A percentile compares a stretch with the other conserved stretches of the same genome.
phyloP scores from a whole-genome alignment of 30 jellyfish, hydroid and myxozoan species.

The Hydra vulgaris region DNA sequence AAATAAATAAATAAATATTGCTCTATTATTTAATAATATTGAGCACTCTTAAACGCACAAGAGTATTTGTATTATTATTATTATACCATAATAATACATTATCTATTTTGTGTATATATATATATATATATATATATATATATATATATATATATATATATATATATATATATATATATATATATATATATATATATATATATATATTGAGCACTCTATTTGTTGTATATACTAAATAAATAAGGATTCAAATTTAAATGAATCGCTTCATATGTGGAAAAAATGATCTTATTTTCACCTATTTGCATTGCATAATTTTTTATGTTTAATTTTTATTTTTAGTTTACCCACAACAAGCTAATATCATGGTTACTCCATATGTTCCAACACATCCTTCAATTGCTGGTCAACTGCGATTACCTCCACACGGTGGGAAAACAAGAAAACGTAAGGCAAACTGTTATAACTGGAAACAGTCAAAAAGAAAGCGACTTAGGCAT shows the following conservation, averaged over 20 bases:
- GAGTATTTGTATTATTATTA: too few species aligned
- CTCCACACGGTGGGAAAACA: slow-evolving; percentile 19
- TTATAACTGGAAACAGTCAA: slow-evolving; percentile 9
- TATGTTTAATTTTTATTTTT: slow-evolving; percentile 7
- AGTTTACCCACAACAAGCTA: neutral
- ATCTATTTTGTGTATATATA: too few species aligned
- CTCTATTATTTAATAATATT: too few species aligned
- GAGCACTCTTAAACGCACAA: too few species aligned
- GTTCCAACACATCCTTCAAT: slow-evolving; percentile 4
- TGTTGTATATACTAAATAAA: neutral
- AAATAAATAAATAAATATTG: too few species aligned
- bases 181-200: slow-evolving; percentile 8
- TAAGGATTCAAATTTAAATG: neutral
- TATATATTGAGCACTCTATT: neutral
- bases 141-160: too few species aligned
- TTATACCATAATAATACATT: too few species aligned
- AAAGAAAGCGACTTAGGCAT: neutral
- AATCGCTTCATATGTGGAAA: neutral
- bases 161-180: neutral
- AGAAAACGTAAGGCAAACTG: slow-evolving; percentile 13
- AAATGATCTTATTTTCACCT: neutral
- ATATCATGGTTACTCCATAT: neutral
- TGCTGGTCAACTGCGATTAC: slow-evolving; percentile 10
- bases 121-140: too few species aligned
- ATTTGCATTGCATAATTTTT: neutral